A percentile compares a stretch with the other conserved stretches of the same genome.
Evolutionary conservation across 2,888 invertebrate genomes (phyloP).

Genomic region (Drosophila paucipuncta): DNA sequence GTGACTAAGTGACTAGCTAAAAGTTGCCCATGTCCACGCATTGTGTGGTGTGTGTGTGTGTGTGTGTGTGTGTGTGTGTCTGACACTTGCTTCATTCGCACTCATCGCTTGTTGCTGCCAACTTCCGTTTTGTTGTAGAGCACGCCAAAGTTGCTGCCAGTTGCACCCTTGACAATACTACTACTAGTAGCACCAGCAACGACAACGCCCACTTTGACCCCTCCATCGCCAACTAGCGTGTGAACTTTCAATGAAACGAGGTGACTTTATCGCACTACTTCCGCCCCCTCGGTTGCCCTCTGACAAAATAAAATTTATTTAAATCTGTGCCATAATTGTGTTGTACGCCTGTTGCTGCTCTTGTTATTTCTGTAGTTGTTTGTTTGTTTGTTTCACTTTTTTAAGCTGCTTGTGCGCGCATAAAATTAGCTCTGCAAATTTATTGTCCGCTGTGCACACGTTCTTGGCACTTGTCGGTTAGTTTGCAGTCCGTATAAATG

Average conservation of each 20-base stretch:
- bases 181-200: slow-evolving; percentile 16
- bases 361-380: slow-evolving; percentile 1
- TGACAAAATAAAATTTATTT: slow-evolving; percentile 68
- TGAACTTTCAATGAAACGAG: slow-evolving; percentile 64
- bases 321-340: slow-evolving; percentile 76
- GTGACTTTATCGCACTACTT: slow-evolving; percentile 33
- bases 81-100: slow-evolving; percentile 55
- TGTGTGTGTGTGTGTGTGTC: slow-evolving; percentile 18
- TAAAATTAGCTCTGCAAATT: slow-evolving; percentile 69
- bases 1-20: slow-evolving; percentile 56
- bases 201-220: slow-evolving; percentile 13
- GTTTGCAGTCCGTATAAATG: slow-evolving; percentile 46
- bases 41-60: not conserved
- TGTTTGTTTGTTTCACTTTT: slow-evolving; percentile 8
- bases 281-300: slow-evolving; percentile 23
- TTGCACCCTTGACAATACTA: slow-evolving; percentile 71
- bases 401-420: slow-evolving; percentile 48
- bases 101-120: slow-evolving; percentile 37
- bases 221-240: slow-evolving; percentile 52
- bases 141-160: slow-evolving; percentile 56
- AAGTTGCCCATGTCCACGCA: slow-evolving; percentile 34
- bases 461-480: slow-evolving; percentile 36
- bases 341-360: slow-evolving; percentile 63
- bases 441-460: slow-evolving; percentile 57
- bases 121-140: slow-evolving; percentile 61